Conservation (phyloP, 2,888 invertebrate genomes). For the Drosophila siamana region DNA sequence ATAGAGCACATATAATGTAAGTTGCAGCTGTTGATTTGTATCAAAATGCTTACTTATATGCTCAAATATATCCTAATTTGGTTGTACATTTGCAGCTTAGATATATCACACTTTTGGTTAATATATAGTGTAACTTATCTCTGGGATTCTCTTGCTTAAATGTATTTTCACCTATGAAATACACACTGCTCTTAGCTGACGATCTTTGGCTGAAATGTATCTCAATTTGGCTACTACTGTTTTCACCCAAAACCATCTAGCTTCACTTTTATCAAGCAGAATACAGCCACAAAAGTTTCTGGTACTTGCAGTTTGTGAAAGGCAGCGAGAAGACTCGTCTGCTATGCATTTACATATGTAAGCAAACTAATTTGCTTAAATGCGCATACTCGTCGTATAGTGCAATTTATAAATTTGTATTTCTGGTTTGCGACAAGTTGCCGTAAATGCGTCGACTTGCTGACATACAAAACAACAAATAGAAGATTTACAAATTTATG, state of each 20-base stretch:
- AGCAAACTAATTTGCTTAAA: slow-evolving; percentile 54
- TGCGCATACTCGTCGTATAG: slow-evolving; percentile 18
- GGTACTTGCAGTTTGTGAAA: slow-evolving; percentile 42
- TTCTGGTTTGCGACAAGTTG: slow-evolving; percentile 60
- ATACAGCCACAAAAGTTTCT: slow-evolving; percentile 19
- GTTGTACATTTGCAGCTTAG: too few relatives aligned
- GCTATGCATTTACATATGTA: slow-evolving; percentile 48
- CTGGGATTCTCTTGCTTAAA: too few relatives aligned
- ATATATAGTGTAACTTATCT: too few relatives aligned
- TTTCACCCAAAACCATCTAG: slow-evolving; percentile 13
- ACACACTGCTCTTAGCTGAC: too few relatives aligned
- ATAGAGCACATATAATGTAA: too few relatives aligned
- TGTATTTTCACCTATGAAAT: too few relatives aligned
- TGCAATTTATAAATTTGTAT: slow-evolving; percentile 34
- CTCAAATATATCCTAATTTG: too few relatives aligned
- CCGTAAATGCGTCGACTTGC: slow-evolving; percentile 53
- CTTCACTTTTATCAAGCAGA: slow-evolving; percentile 38
- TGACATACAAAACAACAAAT: slow-evolving; percentile 37
- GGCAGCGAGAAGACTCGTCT: slow-evolving; percentile 25
- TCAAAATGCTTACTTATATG: too few relatives aligned
- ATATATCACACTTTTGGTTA: too few relatives aligned
- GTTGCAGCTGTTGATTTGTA: too few relatives aligned
- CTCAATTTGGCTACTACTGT: not conserved
- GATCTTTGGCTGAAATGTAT: not conserved
- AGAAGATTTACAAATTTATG: slow-evolving; percentile 74